Evolutionary conservation across 2,113 vertebrate species (phyloP).

Genomic region (Notothenia rossii): DNA sequence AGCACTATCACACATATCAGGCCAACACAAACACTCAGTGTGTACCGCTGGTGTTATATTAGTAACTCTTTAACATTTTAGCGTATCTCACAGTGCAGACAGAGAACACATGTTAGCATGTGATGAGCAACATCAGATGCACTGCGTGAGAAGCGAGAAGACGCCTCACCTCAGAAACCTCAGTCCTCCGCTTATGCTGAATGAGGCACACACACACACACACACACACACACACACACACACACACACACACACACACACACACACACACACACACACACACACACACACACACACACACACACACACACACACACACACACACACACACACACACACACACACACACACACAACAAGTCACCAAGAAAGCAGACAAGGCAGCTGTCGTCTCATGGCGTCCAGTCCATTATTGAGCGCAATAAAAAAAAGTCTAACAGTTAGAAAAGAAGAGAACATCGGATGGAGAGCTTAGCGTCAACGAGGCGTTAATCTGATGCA

Average conservation of each 20-base stretch:
- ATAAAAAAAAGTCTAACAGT: constrained; percentile 21
- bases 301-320: constrained; percentile 29
- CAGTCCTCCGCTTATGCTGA: constrained; percentile 65
- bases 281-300: constrained; percentile 32
- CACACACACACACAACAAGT: constrained; percentile 34
- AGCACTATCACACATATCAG: background rate
- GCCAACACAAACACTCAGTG: background rate
- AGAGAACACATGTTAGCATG: constrained; percentile 62
- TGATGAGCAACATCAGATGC: constrained; percentile 80
- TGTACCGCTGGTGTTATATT: constrained; percentile 14
- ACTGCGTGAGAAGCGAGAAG: constrained; percentile 77
- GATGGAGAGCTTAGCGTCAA: constrained; percentile 24
- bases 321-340: constrained; percentile 25
- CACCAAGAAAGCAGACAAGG: constrained; percentile 38
- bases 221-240: constrained; percentile 30
- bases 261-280: constrained; percentile 27
- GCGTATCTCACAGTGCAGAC: constrained; percentile 45
- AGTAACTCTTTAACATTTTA: constrained; percentile 2
- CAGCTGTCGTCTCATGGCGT: constrained; percentile 21
- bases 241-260: constrained; percentile 38
- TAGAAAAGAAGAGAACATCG: constrained; percentile 4
- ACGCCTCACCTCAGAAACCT: constrained; percentile 82
- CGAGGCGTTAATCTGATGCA: constrained; percentile 77
- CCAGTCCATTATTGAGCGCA: background rate
- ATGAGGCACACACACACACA: constrained; percentile 42